Evolutionary conservation across 2,113 vertebrate species (phyloP).

Genomic region (Coreoperca whiteheadi): DNA sequence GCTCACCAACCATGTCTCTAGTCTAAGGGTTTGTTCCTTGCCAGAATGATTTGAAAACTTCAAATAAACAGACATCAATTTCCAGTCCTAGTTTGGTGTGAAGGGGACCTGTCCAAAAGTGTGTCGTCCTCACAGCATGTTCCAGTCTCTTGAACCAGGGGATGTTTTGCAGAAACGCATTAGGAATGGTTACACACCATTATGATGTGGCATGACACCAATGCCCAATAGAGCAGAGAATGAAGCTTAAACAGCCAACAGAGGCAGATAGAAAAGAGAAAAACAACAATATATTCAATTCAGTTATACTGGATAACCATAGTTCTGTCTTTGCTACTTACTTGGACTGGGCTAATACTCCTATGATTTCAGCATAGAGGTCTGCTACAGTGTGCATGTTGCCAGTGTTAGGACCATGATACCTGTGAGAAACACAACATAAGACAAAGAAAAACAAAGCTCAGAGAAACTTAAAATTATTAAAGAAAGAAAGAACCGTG

Average conservation of each 20-base stretch:
- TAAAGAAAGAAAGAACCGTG: neutral
- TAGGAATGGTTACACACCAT: conserved; percentile 22
- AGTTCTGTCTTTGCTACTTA: conserved; percentile 78
- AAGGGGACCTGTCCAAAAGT: conserved; percentile 62
- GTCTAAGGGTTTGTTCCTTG: conserved; percentile 65
- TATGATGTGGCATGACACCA: conserved; percentile 33
- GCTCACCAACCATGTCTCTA: conserved; percentile 59
- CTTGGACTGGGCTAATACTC: conserved; percentile 97
- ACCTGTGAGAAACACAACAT: conserved; percentile 81
- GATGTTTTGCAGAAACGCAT: conserved; percentile 38
- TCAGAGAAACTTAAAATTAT: neutral
- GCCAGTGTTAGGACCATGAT: conserved; percentile 97
- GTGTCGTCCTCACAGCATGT: conserved; percentile 35
- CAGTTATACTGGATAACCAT: neutral
- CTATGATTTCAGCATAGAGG: conserved; percentile 97
- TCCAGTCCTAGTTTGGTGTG: conserved; percentile 83
- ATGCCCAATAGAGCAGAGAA: conserved; percentile 13
- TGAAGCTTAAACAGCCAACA: neutral
- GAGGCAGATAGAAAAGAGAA: neutral
- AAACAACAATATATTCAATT: neutral
- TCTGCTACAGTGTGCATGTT: conserved; percentile 99
- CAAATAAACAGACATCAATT: conserved; percentile 77
- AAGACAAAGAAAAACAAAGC: neutral
- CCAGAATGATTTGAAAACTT: conserved; percentile 67
- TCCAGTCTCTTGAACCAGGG: conserved; percentile 51